Base-by-base conservation (phyloP, 2,888 invertebrate genomes). In the Meiosimyza decipiens region DNA sequence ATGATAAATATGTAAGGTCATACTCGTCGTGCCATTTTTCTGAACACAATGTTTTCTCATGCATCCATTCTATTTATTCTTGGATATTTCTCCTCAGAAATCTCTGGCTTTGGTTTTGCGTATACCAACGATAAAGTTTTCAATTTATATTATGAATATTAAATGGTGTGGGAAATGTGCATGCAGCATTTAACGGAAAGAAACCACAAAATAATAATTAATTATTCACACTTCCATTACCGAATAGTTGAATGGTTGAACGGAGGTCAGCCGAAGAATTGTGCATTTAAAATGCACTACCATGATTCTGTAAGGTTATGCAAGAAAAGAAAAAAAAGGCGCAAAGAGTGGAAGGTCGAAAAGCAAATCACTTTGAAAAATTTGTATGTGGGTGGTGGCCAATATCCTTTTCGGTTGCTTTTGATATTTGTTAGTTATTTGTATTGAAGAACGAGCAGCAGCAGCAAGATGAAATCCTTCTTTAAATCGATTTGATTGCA, bases 401-500 rank as follows among this genome's bases (percentile, higher is more conserved):
- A 54, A 6, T n/a, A 12, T 13, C 54, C n/a, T 54, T 54, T 18
- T n/a, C 54, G n/a, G n/a, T n/a, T 54, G n/a, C 54, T 54, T n/a
- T 54, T 54, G 54, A 40, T 40, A 40, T 40, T 40, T 40, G 40
- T 40, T 9, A 40, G 40, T 7, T 40, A 40, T 40, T 40, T 11
- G 33, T 9, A 11, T 60, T 15, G 49, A 1, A 22, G 49, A 6
- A 50, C 18, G 51, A 64, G 28, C 1, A 22, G 51, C 1, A 22
- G 50, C 33, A 11, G 16, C 64, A 13, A 22, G 33, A 65, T 67
- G 28, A 57, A 57, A 12, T 28, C n/a, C 11, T 68, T 57, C 68
- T 54, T 57, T 50, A 18, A 59, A 59, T 69, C 68, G 49, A 57
- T 69, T 69, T 50, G 50, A 59, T 69, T 57, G 68, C 68, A 49